Evolutionary conservation across 2,888 invertebrate genomes (phyloP).

Genomic region (Apotomis betuletana): DNA sequence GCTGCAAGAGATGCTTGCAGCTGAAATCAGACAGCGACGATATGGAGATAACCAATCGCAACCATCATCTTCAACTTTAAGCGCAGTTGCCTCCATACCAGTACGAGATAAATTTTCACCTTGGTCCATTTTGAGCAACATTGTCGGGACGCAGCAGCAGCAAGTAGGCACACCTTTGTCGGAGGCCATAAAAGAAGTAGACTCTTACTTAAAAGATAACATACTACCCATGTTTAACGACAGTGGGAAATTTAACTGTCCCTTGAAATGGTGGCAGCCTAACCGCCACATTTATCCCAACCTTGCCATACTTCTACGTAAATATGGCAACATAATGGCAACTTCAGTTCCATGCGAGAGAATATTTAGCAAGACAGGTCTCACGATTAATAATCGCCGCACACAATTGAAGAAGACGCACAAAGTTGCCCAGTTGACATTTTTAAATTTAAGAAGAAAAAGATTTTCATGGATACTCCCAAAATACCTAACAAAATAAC

Average conservation of each 20-base stretch:
- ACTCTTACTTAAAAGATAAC: conserved; percentile 45
- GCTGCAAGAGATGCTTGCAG: conserved; percentile 38
- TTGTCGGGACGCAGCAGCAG: conserved; percentile 36
- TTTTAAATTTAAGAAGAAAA: too few relatives aligned
- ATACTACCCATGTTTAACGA: conserved; percentile 34
- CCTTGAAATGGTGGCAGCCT: conserved; percentile 46
- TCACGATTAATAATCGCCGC: conserved; percentile 16
- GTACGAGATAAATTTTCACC: conserved; percentile 44
- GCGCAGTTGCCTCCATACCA: background rate
- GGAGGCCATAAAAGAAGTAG: conserved; percentile 44
- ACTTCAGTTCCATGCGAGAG: conserved; percentile 27
- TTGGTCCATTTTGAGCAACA: conserved; percentile 42
- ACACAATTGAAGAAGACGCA: conserved; percentile 21
- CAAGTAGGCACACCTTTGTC: conserved; percentile 43
- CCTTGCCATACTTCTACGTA: conserved; percentile 18
- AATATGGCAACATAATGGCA: conserved; percentile 36
- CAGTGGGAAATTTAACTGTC: conserved; percentile 42
- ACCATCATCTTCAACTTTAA: too few relatives aligned
- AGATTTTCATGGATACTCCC: too few relatives aligned
- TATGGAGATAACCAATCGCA: too few relatives aligned
- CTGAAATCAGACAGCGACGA: conserved; percentile 1
- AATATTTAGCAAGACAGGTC: conserved; percentile 27
- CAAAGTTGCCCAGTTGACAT: background rate
- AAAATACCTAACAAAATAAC: too few relatives aligned
- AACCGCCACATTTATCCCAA: conserved; percentile 42